Conservation (phyloP, 2,797 vertebrate genomes). For the Mus spretus region DNA sequence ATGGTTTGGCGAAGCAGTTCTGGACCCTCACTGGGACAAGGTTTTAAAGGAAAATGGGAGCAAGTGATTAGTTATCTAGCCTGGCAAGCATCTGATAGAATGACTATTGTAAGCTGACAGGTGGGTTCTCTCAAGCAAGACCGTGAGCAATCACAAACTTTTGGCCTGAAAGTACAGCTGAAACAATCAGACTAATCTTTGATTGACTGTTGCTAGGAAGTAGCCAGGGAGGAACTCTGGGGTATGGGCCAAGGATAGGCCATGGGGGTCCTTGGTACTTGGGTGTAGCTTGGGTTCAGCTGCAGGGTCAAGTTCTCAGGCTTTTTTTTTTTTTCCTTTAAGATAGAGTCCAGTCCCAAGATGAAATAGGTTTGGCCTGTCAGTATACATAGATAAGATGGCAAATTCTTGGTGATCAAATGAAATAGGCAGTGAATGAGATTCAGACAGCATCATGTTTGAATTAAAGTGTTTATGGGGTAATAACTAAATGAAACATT, state of each 20-base stretch:
- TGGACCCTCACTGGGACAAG: not conserved
- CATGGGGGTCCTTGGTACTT: not conserved
- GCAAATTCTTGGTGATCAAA: not conserved
- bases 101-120: not conserved
- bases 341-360: not conserved
- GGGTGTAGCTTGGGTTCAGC: not conserved
- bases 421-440: not conserved
- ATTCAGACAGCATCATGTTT: not conserved
- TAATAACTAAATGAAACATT: not conserved
- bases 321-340: not conserved
- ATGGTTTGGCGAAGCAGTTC: not conserved
- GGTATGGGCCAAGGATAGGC: not conserved
- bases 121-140: not conserved
- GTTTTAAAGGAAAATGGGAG: not conserved
- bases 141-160: not conserved
- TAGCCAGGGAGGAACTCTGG: not conserved
- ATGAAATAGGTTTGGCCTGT: not conserved
- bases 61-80: not conserved
- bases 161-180: not conserved
- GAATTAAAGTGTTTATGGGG: not conserved
- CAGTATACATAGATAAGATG: not conserved
- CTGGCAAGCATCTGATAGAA: not conserved
- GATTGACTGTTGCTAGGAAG: not conserved
- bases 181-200: not conserved
- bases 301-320: not conserved